Conservation (phyloP, 2,888 invertebrate genomes). For the Ochlodes sylvanus region DNA sequence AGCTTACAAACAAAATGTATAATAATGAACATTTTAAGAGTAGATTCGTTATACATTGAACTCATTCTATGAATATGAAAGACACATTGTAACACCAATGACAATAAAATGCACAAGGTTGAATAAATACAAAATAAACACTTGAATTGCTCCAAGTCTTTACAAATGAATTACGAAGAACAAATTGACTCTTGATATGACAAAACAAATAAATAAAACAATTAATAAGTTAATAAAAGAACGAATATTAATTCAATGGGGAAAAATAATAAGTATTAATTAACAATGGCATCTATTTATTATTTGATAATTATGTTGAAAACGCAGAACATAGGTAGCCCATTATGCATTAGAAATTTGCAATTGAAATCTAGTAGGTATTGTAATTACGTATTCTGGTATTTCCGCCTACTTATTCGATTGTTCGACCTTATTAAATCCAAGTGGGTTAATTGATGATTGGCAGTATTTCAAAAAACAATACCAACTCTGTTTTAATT, state of each 20-base stretch:
- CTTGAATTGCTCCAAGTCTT: background rate
- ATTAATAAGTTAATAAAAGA: background rate
- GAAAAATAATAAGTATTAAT: too few relatives aligned
- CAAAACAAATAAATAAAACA: background rate
- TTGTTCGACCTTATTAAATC: conserved; percentile 22
- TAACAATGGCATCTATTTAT: background rate
- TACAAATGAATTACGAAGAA: background rate
- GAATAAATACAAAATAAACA: background rate
- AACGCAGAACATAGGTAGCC: background rate
- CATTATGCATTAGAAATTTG: conserved; percentile 11
- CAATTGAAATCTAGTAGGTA: conserved; percentile 26
- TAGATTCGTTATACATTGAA: background rate
- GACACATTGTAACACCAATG: background rate
- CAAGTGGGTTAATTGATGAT: conserved; percentile 17
- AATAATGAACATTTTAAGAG: background rate
- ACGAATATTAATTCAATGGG: too few relatives aligned
- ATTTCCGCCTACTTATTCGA: conserved; percentile 31
- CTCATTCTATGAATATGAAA: background rate
- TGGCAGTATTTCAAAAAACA: conserved; percentile 22
- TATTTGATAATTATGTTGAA: background rate
- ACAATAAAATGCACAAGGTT: background rate
- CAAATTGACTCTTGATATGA: background rate
- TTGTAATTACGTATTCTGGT: conserved; percentile 32
- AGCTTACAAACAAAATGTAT: background rate
- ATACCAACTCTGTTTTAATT: conserved; percentile 2